Evolutionary conservation across 2,888 invertebrate genomes (phyloP).

Genomic region (Ganaspis brasiliensis): DNA sequence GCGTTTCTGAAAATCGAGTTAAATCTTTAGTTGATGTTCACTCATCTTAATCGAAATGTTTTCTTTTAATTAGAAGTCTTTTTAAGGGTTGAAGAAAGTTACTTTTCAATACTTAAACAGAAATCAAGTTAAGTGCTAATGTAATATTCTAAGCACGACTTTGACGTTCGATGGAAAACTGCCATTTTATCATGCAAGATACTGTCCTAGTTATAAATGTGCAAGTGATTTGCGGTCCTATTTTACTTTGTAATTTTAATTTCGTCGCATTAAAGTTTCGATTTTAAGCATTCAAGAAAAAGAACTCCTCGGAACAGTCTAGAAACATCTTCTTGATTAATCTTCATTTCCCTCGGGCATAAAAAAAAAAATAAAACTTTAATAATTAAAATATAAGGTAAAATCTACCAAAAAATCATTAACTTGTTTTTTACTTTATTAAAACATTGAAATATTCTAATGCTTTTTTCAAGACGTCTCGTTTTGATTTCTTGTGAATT

Average conservation of each 20-base stretch:
- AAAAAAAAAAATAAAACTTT: neutral
- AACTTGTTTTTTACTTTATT: too few relatives aligned
- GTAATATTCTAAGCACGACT: conserved; percentile 37
- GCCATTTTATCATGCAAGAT: conserved; percentile 33
- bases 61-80: conserved; percentile 29
- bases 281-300: conserved; percentile 17
- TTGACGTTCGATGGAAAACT: conserved; percentile 24
- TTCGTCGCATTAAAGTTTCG: conserved; percentile 13
- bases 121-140: conserved; percentile 30
- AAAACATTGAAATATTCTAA: too few relatives aligned
- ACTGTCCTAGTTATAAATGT: conserved; percentile 24
- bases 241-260: conserved; percentile 36
- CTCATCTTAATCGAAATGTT: conserved; percentile 9
- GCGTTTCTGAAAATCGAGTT: neutral
- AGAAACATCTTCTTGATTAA: neutral
- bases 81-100: conserved; percentile 6
- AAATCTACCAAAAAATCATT: neutral
- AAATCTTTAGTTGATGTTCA: neutral
- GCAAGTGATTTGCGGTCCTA: conserved; percentile 27
- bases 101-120: conserved; percentile 17
- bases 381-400: neutral
- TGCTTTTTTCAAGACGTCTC: too few relatives aligned
- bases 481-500: too few relatives aligned
- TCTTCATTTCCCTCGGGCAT: neutral
- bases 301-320: conserved; percentile 5